Evolutionary conservation across 2,888 invertebrate species (phyloP).

Genomic region (Drosophila sordidula): DNA sequence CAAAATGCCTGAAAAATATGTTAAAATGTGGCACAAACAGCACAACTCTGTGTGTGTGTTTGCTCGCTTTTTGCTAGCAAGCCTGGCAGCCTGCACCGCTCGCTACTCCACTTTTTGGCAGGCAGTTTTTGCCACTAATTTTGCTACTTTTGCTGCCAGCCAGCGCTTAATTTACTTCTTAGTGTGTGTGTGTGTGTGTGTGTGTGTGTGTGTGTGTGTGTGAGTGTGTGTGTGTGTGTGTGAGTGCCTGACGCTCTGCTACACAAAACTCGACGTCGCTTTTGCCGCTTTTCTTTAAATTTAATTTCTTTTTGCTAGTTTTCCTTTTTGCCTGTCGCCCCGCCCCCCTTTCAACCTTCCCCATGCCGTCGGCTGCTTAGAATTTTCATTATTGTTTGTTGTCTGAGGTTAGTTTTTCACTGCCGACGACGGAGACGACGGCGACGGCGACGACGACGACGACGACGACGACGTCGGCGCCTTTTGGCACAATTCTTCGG

Average conservation of each 20-base stretch:
- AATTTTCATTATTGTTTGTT: conserved; percentile 79
- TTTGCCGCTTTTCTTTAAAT: conserved; percentile 69
- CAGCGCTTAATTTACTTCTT: conserved; percentile 59
- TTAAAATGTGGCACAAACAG: conserved; percentile 31
- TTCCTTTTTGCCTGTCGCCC: conserved; percentile 27
- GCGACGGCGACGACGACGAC: conserved; percentile 17
- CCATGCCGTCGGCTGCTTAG: conserved; percentile 58
- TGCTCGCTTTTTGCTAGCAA: conserved; percentile 13
- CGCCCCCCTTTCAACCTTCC: background rate
- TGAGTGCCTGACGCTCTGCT: conserved; percentile 55
- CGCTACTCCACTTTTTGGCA: conserved; percentile 23
- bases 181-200: conserved; percentile 2
- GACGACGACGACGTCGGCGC: conserved; percentile 34
- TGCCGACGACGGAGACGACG: conserved; percentile 52
- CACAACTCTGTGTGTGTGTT: conserved; percentile 7
- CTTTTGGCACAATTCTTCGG: conserved; percentile 74
- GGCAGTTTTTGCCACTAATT: conserved; percentile 66
- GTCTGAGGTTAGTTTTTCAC: conserved; percentile 80
- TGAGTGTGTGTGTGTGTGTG: conserved; percentile 21
- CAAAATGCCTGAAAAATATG: conserved; percentile 44
- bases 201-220: background rate
- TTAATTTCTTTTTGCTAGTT: conserved; percentile 80
- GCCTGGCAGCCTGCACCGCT: conserved; percentile 6
- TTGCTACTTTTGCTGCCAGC: conserved; percentile 51
- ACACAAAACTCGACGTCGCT: conserved; percentile 50